Base-by-base conservation (phyloP, 2,888 invertebrate species). In the Hololepta plana region DNA sequence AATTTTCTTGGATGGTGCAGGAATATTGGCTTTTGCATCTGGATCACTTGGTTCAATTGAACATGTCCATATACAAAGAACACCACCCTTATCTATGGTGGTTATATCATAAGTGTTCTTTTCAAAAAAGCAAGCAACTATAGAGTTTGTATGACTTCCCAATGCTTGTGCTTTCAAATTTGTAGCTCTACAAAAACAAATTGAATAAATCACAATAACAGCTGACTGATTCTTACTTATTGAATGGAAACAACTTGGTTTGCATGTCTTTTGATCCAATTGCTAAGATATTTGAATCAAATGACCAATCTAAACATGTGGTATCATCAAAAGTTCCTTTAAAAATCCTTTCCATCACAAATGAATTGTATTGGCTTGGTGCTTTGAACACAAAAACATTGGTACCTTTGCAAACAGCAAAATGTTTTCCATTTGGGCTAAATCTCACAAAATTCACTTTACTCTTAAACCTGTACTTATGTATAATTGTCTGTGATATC, bases 371-470 rank as follows among this genome's bases (percentile, higher is more conserved):
- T 47, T 85, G 74, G 5, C 81, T 76, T 1, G 93, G 91, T 2
- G 87, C 72, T 41, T 75, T 73, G 57, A 87, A 95, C 29, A 96
- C 60, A 39, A 82, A 75, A 5, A 84, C 79, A 53, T 73, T 73
- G 46, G 75, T 79, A 42, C 75, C 79, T 51, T 84, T 80, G 20
- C 87, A 82, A 7, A 84, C 80, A 0, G 91, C 93, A 62, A 95
- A 81, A 46, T 82, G 76, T 59, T 74, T 77, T 12, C 91, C 90
- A 62, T 95, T 76, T 0, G 95, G 95, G 46, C 93, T 93, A 53
- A 96, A 98, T 44, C 70, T 71, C 1, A 93, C 65, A 26, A 72
- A 72, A 37, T 66, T 65, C 0, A 90, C 74, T 35, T 64, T 64
- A 29, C 70, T 62, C 42, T 77, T 79, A 47, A 93, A 91, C 44